phyloP scores from a whole-genome alignment of 2,113 vertebrate species.

The Apodemus speciosus region DNA sequence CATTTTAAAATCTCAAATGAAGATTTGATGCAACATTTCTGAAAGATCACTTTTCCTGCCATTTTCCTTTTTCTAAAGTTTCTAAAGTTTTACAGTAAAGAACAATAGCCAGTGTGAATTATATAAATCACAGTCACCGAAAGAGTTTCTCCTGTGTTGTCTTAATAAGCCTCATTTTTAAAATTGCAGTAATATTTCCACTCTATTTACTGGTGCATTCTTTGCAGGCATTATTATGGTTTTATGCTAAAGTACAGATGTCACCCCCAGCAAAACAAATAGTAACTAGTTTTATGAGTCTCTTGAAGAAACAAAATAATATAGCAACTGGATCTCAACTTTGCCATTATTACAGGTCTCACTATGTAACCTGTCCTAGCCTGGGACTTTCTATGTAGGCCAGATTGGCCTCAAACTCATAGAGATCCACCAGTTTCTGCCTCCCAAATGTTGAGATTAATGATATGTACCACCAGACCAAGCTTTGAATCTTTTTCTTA shows the following conservation, averaged over 20 bases:
- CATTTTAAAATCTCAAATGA: not conserved
- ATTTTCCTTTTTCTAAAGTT: conserved; percentile 25
- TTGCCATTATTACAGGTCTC: not conserved
- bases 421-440: not conserved
- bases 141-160: conserved; percentile 31
- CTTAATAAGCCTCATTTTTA: conserved; percentile 52
- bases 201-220: conserved; percentile 12
- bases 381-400: not conserved
- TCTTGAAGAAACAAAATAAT: not conserved
- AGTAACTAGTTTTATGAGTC: not conserved
- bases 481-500: conserved; percentile 8
- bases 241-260: not conserved
- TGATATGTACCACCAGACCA: not conserved
- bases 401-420: not conserved
- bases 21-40: not conserved
- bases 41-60: not conserved
- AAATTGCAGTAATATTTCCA: not conserved
- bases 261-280: not conserved
- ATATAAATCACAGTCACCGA: not conserved
- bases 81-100: conserved; percentile 24
- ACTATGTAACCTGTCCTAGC: not conserved
- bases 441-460: not conserved
- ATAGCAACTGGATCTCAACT: not conserved
- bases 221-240: not conserved
- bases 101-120: conserved; percentile 47